A percentile compares a stretch with the other conserved stretches of the same genome.
Evolutionary conservation across 1,140 invertebrate species (phyloP).

Genomic region (Drosophila cardini): DNA sequence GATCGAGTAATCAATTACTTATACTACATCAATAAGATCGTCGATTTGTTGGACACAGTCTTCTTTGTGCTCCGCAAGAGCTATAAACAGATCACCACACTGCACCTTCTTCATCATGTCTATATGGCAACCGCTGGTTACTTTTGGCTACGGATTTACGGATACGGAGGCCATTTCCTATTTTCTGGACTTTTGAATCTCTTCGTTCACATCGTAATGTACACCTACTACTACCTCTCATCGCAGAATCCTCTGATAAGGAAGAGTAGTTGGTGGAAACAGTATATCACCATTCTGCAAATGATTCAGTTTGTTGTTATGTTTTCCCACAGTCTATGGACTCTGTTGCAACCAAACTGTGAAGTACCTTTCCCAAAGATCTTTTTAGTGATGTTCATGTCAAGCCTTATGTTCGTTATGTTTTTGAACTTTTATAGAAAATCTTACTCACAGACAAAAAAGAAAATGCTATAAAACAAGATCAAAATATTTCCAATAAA

Average conservation of each 20-base stretch:
- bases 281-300: slow-evolving; percentile 91
- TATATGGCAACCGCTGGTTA: slow-evolving; percentile 68
- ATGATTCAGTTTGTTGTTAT: slow-evolving; percentile 90
- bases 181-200: slow-evolving; percentile 90
- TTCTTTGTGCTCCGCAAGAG: slow-evolving; percentile 69
- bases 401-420: slow-evolving; percentile 16
- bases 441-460: background rate
- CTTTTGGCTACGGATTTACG: slow-evolving; percentile 9
- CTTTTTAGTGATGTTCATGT: background rate
- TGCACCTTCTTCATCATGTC: slow-evolving; percentile 86
- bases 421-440: slow-evolving; percentile 25
- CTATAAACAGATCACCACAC: slow-evolving; percentile 51
- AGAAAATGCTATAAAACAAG: background rate
- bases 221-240: slow-evolving; percentile 89
- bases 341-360: slow-evolving; percentile 21
- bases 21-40: slow-evolving; percentile 56
- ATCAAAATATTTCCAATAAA: too few relatives aligned
- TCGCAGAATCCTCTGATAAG: slow-evolving; percentile 87
- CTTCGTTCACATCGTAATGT: slow-evolving; percentile 92
- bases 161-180: slow-evolving; percentile 88
- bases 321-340: slow-evolving; percentile 86
- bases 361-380: background rate
- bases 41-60: slow-evolving; percentile 59
- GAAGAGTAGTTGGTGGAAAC: slow-evolving; percentile 92
- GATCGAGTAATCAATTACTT: slow-evolving; percentile 40